A percentile compares a stretch with the other conserved stretches of the same genome.
Conservation (phyloP, 2,888 invertebrate species). For the Colletes collaris region DNA sequence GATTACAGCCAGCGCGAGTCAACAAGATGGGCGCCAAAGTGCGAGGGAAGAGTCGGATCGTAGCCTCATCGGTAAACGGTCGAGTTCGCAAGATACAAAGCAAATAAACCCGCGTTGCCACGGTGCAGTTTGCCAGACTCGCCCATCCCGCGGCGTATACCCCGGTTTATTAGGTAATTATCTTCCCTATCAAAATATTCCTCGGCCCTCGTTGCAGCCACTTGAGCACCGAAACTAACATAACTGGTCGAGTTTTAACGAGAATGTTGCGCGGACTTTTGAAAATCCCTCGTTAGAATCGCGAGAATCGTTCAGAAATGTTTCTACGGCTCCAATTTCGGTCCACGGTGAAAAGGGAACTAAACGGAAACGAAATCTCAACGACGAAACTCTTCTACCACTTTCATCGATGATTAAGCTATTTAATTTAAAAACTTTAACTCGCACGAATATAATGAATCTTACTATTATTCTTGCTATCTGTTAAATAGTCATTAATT, state of each 20-base stretch:
- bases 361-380: slow-evolving; percentile 11
- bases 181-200: slow-evolving; percentile 44
- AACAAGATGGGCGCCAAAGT: background rate
- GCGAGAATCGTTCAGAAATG: slow-evolving; percentile 8
- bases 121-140: slow-evolving; percentile 32
- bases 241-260: slow-evolving; percentile 34
- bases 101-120: slow-evolving; percentile 59
- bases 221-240: slow-evolving; percentile 16
- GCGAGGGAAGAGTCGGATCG: background rate
- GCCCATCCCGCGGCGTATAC: slow-evolving; percentile 1
- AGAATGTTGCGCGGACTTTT: slow-evolving; percentile 27
- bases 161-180: slow-evolving; percentile 65
- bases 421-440: too few relatives aligned
- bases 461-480: background rate
- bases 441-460: too few relatives aligned
- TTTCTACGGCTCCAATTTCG: slow-evolving; percentile 3
- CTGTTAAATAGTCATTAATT: slow-evolving; percentile 1
- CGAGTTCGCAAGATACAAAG: slow-evolving; percentile 27
- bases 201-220: background rate
- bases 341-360: background rate
- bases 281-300: slow-evolving; percentile 38
- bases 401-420: background rate
- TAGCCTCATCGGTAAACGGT: slow-evolving; percentile 36
- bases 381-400: background rate
- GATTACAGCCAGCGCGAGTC: background rate